Evolutionary conservation across 2,113 vertebrate genomes (phyloP), one percentile per base, ranked within the genome.

Genomic region (Melierax canorus): DNA sequence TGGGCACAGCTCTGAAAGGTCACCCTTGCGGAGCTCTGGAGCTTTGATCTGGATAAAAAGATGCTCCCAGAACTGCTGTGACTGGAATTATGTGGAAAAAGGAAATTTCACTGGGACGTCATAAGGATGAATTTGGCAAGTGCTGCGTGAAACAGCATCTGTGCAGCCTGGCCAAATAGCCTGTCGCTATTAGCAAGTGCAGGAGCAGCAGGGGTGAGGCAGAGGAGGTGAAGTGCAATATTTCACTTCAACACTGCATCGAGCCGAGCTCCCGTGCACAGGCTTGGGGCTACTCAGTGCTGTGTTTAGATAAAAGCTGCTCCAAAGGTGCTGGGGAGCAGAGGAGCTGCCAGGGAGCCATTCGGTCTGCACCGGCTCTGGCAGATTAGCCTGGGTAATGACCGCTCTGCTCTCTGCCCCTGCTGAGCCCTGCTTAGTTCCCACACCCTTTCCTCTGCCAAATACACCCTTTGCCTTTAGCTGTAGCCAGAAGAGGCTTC

Each of bases 291-390:
- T 69, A 3, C 15, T 23, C 50, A 21, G 30, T 6, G 9, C 23
- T 71, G 8, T 30, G 19, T 39, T 90, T 64, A 58, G 45, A 17
- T 26, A 63, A 80, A 80, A 89, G 21, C 34, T 66, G 9, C 36
- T 51, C 34, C 38, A 23, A 43, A 87, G 73, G 10, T 58, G 9
- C 36, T 74, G 64, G 20, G 22, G 50, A 30, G 34, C 19, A 68
- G 19, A 46, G 22, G 30, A 74, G 10, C 50, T 74, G 55, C 41
- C 50, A 41, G 55, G 38, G 39, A 79, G n/a, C 34, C 10, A 0
- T 29, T 72, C 20, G 4, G 9, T 43, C 34, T 43, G 11, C 32
- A 7, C 9, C 4, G 9, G 5, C 10, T 71, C 64, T 71, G 0
- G 0, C 7, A 15, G 9, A 26, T 41, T 39, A 56, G 18, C 34